Conservation (phyloP, 2,888 invertebrate species). For the Lymantria monacha region DNA sequence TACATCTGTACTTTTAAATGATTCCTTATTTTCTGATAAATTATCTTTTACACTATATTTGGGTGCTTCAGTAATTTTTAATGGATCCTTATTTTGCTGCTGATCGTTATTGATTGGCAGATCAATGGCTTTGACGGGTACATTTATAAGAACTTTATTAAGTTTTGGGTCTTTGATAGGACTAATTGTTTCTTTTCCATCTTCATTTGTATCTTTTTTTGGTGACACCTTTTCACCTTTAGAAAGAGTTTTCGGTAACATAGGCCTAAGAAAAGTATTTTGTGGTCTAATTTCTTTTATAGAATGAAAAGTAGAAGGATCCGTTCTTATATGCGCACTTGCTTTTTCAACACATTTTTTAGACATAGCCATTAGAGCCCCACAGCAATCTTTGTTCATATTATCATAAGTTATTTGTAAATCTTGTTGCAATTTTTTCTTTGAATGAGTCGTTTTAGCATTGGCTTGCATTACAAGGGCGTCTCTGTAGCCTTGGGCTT, state of each 20-base stretch:
- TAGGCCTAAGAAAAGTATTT: conserved; percentile 65
- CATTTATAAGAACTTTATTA: conserved; percentile 21
- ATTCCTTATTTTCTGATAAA: conserved; percentile 1
- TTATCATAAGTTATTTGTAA: conserved; percentile 46
- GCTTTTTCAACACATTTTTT: conserved; percentile 58
- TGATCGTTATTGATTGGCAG: conserved; percentile 4
- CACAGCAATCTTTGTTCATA: conserved; percentile 62
- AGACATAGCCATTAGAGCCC: conserved; percentile 61
- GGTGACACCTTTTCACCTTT: conserved; percentile 64
- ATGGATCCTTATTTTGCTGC: conserved; percentile 14
- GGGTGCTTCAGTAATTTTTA: conserved; percentile 5
- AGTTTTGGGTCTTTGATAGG: conserved; percentile 85
- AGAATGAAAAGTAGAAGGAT: conserved; percentile 34
- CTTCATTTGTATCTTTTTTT: conserved; percentile 54
- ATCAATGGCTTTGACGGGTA: conserved; percentile 11
- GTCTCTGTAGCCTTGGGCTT: conserved; percentile 74
- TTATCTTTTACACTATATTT: conserved; percentile 1
- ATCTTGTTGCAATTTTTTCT: conserved; percentile 56
- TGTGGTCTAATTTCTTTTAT: conserved; percentile 46
- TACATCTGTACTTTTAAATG: conserved; percentile 13
- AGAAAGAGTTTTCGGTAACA: conserved; percentile 54
- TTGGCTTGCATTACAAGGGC: conserved; percentile 43
- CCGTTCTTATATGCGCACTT: conserved; percentile 60
- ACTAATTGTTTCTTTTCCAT: conserved; percentile 82
- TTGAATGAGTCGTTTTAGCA: conserved; percentile 48